Conservation (phyloP, 2,888 invertebrate species). For the Empis livida region DNA sequence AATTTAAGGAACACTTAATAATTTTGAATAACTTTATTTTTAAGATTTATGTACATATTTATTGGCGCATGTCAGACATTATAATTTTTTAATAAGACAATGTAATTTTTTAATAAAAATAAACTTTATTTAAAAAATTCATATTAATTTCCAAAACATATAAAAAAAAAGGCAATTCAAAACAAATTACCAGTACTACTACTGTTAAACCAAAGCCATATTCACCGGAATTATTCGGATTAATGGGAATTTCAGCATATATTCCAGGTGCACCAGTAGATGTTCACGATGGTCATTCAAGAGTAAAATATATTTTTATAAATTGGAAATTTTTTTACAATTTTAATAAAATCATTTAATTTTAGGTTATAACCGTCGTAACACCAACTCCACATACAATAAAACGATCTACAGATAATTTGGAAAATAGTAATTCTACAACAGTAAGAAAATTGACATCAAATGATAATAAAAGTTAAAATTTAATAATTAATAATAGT, state of each 20-base stretch:
- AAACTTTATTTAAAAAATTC: too few species aligned
- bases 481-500: too few species aligned
- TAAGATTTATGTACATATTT: too few species aligned
- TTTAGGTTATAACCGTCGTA: slow-evolving; percentile 27
- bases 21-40: too few species aligned
- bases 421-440: too few species aligned
- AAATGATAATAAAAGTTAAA: too few species aligned
- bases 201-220: slow-evolving; percentile 14
- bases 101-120: too few species aligned
- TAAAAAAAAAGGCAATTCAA: not conserved
- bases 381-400: slow-evolving; percentile 16
- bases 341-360: not conserved
- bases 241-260: slow-evolving; percentile 40
- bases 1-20: too few species aligned
- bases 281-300: slow-evolving; percentile 50
- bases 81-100: too few species aligned
- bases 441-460: too few species aligned
- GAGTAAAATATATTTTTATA: slow-evolving; percentile 37
- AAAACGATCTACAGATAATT: not conserved
- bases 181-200: slow-evolving; percentile 1
- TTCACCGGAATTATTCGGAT: slow-evolving; percentile 36
- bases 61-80: too few species aligned
- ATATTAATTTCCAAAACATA: too few species aligned
- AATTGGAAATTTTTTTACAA: slow-evolving; percentile 5
- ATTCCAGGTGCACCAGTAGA: slow-evolving; percentile 41